Conservation (phyloP, 2,113 vertebrate genomes). For the Hucho hucho region DNA sequence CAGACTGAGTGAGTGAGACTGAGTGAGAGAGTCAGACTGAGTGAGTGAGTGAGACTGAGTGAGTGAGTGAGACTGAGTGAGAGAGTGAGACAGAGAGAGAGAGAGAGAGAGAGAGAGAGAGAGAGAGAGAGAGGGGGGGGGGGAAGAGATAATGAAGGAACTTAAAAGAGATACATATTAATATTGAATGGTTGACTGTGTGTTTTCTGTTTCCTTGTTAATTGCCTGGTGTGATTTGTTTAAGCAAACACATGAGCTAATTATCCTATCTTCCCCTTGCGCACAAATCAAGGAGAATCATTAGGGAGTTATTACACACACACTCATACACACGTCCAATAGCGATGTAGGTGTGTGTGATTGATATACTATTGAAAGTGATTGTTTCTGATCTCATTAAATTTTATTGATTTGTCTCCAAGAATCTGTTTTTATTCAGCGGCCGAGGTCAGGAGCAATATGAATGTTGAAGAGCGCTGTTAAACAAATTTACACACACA, state of each 20-base stretch:
- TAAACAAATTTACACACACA: constrained; percentile 82
- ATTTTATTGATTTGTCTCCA: constrained; percentile 89
- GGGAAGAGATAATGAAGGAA: constrained; percentile 38
- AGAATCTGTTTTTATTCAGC: constrained; percentile 79
- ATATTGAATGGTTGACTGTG: constrained; percentile 73
- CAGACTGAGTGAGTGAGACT: no score
- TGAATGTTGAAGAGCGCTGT: constrained; percentile 89
- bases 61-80: no score
- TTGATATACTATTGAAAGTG: constrained; percentile 79
- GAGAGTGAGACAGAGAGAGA: no score
- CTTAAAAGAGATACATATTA: constrained; percentile 33
- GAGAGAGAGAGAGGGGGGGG: no score
- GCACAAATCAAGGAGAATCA: constrained; percentile 90
- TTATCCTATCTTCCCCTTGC: constrained; percentile 85
- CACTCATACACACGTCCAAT: constrained; percentile 21
- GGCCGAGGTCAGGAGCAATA: constrained; percentile 83
- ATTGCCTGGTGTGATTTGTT: constrained; percentile 91
- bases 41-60: no score
- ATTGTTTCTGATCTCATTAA: constrained; percentile 98
- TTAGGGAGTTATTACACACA: constrained; percentile 78
- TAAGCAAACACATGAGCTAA: constrained; percentile 96
- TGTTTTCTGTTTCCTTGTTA: constrained; percentile 77
- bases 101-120: no score
- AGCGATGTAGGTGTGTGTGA: no score
- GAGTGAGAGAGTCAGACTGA: no score